These are phyloP conservation scores for Anhinga rufa DNA, from an alignment of 2,113 vertebrate genomes.

Conservation along the genomic window DNA sequence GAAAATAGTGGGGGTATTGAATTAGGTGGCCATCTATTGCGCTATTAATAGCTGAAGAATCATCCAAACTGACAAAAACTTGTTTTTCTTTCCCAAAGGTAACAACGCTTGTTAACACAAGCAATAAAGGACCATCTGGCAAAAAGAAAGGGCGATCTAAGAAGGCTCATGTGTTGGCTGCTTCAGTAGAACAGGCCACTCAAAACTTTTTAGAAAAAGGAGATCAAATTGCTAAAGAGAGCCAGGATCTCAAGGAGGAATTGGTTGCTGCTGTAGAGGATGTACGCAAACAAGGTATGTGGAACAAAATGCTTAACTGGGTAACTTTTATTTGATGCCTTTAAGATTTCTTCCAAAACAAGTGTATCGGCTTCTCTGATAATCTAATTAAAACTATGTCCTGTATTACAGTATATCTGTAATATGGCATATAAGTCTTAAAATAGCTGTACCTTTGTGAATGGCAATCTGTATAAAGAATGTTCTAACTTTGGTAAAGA, in stretches of 20 bases:
- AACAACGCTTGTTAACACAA: conserved; percentile 97
- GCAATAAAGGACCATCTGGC: conserved; percentile 94
- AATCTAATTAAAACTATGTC: neutral
- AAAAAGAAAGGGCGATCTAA: conserved; percentile 99
- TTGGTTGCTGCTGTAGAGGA: conserved; percentile 93
- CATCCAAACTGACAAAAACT: neutral
- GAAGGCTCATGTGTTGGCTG: conserved; percentile 97
- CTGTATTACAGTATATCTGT: neutral
- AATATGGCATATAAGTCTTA: neutral
- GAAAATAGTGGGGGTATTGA: neutral
- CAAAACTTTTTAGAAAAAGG: conserved; percentile 98
- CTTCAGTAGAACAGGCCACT: conserved; percentile 96
- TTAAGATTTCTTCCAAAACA: neutral
- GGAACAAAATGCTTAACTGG: neutral
- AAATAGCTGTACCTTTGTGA: neutral
- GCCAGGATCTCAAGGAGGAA: conserved; percentile 96
- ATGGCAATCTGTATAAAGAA: neutral
- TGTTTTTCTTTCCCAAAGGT: conserved; percentile 74
- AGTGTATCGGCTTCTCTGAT: neutral
- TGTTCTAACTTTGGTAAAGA: neutral
- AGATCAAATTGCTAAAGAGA: conserved; percentile 97
- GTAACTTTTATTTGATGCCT: neutral
- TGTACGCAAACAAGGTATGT: conserved; percentile 94
- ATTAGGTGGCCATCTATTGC: neutral
- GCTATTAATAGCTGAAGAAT: neutral